Evolutionary conservation across 2,113 vertebrate species (phyloP).

Genomic region (Prochilodus magdalenae): DNA sequence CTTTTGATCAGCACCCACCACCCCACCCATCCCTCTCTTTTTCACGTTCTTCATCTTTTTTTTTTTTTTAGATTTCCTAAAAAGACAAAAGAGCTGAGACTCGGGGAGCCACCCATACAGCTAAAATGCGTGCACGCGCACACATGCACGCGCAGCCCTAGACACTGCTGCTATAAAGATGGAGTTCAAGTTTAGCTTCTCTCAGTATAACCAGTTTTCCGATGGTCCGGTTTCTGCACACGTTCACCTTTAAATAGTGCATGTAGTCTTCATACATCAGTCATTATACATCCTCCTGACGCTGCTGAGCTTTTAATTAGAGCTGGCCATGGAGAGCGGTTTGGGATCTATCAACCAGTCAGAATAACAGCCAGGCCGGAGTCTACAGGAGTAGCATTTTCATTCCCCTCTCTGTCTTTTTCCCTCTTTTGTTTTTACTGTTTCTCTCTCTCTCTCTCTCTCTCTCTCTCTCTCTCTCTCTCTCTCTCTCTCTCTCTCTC

Average conservation of each 20-base stretch:
- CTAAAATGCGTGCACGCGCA: not conserved
- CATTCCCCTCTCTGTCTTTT: constrained; percentile 5
- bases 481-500: constrained; percentile 43
- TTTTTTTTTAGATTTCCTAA: constrained; percentile 27
- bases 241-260: constrained; percentile 44
- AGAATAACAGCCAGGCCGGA: constrained; percentile 21
- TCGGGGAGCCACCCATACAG: not conserved
- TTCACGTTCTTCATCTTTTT: not conserved
- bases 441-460: not conserved
- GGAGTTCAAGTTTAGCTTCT: constrained; percentile 54
- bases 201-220: constrained; percentile 34
- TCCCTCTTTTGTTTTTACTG: not conserved
- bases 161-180: constrained; percentile 42
- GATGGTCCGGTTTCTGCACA: constrained; percentile 32
- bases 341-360: constrained; percentile 20
- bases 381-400: constrained; percentile 27
- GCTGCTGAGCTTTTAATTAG: constrained; percentile 32
- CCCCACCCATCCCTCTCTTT: not conserved
- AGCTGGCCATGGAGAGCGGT: constrained; percentile 28
- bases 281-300: constrained; percentile 41
- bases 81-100: constrained; percentile 36
- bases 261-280: constrained; percentile 24
- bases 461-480: constrained; percentile 27
- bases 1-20: constrained; percentile 58
- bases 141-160: not conserved